Base-by-base conservation (phyloP, 2,113 vertebrate genomes). In the Buteo buteo region DNA sequence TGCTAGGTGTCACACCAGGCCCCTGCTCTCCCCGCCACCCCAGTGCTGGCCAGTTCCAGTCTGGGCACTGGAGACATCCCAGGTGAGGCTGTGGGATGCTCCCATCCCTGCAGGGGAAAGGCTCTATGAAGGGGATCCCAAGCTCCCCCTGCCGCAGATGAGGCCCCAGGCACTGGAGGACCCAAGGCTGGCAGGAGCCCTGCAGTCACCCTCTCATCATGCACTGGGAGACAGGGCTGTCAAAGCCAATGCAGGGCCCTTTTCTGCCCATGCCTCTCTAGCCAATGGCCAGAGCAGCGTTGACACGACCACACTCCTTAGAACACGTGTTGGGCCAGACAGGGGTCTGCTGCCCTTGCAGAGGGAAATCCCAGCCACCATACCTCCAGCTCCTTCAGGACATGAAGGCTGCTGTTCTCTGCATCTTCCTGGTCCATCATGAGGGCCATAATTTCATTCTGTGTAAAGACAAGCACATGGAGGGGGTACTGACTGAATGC, bases 301-400 rank as follows among this genome's bases (percentile, higher is more conserved):
- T n/a, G 14, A 10, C 44, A 65, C 47, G 16, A 81, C 42, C 28
- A 47, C 78, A 17, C 2, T 8, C 18, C 11, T 14, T 3, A 61
- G 40, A 45, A 49, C 4, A n/a, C 0, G 2, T 7, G 61, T 25
- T 3, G 3, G 59, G 40, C 45, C 24, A 21, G 10, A 4, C 19
- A 44, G 36, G 16, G 8, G 16, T 32, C 2, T 25, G 36, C 44
- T 40, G 28, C 13, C 3, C 4, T 74, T 11, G 18, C 88, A 25
- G 36, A 20, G 47, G 70, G 61, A 85, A 36, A 40, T 10, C 62
- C 7, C 0, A 0, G 29, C 22, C 6, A 0, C 69, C 78, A 11
- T 80, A 98, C 98, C 98, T 98, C 96, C 87, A 98, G 31, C 62
- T 96, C 32, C 44, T 26, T 86, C 90, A 97, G 29, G 17, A 20